Percentiles rank a stretch among this genome's conserved stretches.
These are phyloP conservation scores for Heteromyza rotundicornis DNA, from an alignment of 2,888 invertebrate species.

Conservation along the genomic window DNA sequence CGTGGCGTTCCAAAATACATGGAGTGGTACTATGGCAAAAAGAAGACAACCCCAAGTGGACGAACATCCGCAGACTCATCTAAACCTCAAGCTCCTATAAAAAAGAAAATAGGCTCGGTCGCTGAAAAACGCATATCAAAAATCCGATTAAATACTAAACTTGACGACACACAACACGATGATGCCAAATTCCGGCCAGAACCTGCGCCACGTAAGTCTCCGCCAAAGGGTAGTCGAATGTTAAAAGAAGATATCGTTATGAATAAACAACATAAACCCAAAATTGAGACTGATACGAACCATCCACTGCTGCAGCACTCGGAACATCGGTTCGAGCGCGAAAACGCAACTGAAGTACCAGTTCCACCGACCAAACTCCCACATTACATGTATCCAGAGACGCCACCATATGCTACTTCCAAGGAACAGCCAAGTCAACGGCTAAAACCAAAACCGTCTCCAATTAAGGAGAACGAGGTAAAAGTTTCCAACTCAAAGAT, in stretches of 20 bases:
- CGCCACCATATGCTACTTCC: conserved; percentile 58
- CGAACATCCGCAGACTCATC: conserved; percentile 48
- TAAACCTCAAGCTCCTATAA: conserved; percentile 34
- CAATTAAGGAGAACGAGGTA: conserved; percentile 61
- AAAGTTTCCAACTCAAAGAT: conserved; percentile 57
- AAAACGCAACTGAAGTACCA: conserved; percentile 58
- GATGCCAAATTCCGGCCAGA: conserved; percentile 61
- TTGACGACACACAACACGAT: conserved; percentile 53
- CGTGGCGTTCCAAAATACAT: conserved; percentile 74
- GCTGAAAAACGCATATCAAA: conserved; percentile 51
- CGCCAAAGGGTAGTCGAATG: conserved; percentile 53
- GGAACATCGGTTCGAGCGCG: conserved; percentile 76
- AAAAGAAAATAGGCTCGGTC: conserved; percentile 4
- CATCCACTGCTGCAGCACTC: conserved; percentile 81
- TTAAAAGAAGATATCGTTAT: conserved; percentile 65
- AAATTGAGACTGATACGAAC: conserved; percentile 65
- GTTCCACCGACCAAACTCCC: conserved; percentile 69
- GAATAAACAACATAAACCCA: conserved; percentile 64
- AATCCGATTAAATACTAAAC: conserved; percentile 51
- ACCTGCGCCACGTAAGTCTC: conserved; percentile 62
- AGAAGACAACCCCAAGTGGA: conserved; percentile 60
- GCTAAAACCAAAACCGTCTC: conserved; percentile 56
- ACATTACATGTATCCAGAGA: conserved; percentile 68
- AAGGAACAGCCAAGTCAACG: conserved; percentile 36
- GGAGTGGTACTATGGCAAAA: conserved; percentile 76